Conservation (phyloP, 2,888 invertebrate species). For the Lumbricus terrestris region DNA sequence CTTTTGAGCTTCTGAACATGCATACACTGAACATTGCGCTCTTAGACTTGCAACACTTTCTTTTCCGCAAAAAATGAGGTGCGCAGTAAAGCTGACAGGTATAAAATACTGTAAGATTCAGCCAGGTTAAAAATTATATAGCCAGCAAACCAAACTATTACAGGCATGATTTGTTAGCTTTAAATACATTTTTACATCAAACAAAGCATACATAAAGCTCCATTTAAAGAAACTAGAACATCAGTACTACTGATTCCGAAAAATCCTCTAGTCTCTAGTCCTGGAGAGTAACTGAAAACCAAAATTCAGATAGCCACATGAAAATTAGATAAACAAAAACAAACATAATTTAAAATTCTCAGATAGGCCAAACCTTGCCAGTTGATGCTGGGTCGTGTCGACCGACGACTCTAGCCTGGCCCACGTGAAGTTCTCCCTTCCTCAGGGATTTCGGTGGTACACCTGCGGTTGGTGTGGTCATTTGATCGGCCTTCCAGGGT, state of each 20-base stretch:
- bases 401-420: not conserved
- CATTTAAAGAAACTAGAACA: not conserved
- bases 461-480: not conserved
- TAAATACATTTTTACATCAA: no score
- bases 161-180: not conserved
- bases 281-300: not conserved
- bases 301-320: not conserved
- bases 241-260: no score
- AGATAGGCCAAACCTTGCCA: not conserved
- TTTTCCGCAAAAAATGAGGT: no score
- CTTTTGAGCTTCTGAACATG: no score
- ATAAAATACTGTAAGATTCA: no score
- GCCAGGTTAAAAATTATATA: not conserved
- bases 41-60: no score
- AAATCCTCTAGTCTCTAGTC: not conserved
- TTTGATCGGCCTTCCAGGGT: not conserved
- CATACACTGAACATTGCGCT: no score
- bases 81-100: no score
- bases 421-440: not conserved
- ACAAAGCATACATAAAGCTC: no score
- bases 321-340: not conserved
- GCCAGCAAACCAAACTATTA: not conserved
- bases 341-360: not conserved
- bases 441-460: not conserved
- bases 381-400: not conserved